phyloP scores from a whole-genome alignment of 2,113 vertebrate genomes.

The Ciconia stormi region DNA sequence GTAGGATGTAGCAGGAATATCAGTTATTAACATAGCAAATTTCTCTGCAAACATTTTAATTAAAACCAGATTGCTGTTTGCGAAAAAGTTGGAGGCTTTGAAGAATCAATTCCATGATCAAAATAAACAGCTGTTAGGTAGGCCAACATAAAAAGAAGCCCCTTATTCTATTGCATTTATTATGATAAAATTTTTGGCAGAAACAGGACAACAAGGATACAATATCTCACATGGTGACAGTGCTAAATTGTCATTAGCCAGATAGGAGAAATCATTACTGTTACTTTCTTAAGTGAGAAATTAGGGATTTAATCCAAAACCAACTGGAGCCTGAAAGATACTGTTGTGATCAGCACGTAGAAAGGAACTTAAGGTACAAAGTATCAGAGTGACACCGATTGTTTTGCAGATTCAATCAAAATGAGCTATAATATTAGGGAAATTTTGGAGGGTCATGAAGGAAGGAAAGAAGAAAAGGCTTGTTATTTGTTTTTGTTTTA shows the following conservation, averaged over 20 bases:
- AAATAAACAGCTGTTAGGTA: constrained; percentile 57
- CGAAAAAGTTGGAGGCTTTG: constrained; percentile 29
- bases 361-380: not conserved
- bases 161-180: constrained; percentile 32
- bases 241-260: constrained; percentile 50
- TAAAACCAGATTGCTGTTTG: constrained; percentile 33
- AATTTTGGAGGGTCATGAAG: not conserved
- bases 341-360: not conserved
- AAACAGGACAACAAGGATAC: constrained; percentile 18
- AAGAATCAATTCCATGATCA: constrained; percentile 3
- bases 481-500: not conserved
- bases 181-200: constrained; percentile 54
- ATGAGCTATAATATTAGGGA: not conserved
- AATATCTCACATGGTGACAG: constrained; percentile 25
- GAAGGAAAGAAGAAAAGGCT: not conserved
- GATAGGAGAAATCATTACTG: constrained; percentile 43
- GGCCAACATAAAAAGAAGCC: constrained; percentile 31
- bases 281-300: constrained; percentile 43
- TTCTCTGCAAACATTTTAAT: constrained; percentile 30
- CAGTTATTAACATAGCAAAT: not conserved
- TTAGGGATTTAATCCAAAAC: constrained; percentile 46
- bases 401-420: not conserved
- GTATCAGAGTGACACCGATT: not conserved
- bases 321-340: not conserved
- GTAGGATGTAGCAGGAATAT: not conserved